phyloP scores from a whole-genome alignment of 1,140 invertebrate species.

The Planococcus citri region DNA sequence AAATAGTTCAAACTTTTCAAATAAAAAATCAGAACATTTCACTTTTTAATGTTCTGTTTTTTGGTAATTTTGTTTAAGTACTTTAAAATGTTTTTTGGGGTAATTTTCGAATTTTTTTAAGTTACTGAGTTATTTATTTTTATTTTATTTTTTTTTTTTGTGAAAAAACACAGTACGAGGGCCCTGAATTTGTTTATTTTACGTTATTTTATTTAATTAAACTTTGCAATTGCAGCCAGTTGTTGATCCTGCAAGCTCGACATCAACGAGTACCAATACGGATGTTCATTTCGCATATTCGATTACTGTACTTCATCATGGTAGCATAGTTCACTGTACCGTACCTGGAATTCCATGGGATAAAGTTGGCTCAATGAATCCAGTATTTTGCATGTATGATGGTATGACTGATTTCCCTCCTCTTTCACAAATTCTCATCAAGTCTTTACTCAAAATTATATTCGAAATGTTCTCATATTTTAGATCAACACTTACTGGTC shows the following conservation, averaged over 20 bases:
- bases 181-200: too few relatives aligned
- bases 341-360: slow-evolving; percentile 64
- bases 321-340: slow-evolving; percentile 65
- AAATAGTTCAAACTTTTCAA: too few relatives aligned
- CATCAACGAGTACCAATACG: slow-evolving; percentile 36
- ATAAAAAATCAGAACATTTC: too few relatives aligned
- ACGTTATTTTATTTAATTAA: too few relatives aligned
- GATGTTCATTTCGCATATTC: slow-evolving; percentile 71
- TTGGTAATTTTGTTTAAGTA: too few relatives aligned
- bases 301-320: slow-evolving; percentile 64
- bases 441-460: background rate
- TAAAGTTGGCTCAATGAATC: slow-evolving; percentile 54
- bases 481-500: slow-evolving; percentile 61
- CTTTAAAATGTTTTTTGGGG: too few relatives aligned
- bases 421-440: slow-evolving; percentile 11
- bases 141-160: slow-evolving; percentile 27
- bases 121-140: slow-evolving; percentile 24
- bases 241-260: background rate
- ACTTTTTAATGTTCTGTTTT: too few relatives aligned
- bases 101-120: too few relatives aligned
- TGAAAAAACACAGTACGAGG: too few relatives aligned
- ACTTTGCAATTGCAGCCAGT: slow-evolving; percentile 28
- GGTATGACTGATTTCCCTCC: too few relatives aligned
- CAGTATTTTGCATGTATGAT: slow-evolving; percentile 57
- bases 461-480: slow-evolving; percentile 26